phyloP scores from a whole-genome alignment of 2,797 vertebrate species.

The Mycteria americana region DNA sequence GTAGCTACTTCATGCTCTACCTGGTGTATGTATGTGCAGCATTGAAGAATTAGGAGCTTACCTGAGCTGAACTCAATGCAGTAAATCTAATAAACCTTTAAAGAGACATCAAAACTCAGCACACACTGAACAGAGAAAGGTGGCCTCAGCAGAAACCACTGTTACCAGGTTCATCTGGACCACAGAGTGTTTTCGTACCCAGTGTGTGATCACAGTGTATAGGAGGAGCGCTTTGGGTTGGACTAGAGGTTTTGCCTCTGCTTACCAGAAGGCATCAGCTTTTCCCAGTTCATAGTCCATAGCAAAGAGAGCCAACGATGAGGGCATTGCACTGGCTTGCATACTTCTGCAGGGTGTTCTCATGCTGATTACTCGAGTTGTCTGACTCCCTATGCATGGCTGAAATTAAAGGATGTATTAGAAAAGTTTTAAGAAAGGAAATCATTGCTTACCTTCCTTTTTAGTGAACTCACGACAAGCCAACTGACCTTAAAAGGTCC shows the following conservation, averaged over 20 bases:
- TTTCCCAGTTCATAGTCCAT: background rate
- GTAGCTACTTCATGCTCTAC: background rate
- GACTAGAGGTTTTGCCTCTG: background rate
- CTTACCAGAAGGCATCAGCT: background rate
- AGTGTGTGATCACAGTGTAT: fast-evolving
- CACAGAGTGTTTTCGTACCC: fast-evolving
- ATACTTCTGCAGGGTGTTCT: background rate
- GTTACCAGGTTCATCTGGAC: background rate
- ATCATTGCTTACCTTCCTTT: background rate
- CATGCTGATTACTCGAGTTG: fast-evolving
- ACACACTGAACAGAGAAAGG: background rate
- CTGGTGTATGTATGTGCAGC: background rate
- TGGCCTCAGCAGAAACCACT: background rate
- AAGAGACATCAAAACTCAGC: background rate
- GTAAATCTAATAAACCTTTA: background rate
- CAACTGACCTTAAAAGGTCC: background rate
- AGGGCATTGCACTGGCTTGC: background rate
- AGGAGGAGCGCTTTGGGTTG: background rate
- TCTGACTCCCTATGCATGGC: background rate
- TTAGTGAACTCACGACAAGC: background rate
- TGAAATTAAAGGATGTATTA: background rate
- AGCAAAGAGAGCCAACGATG: background rate
- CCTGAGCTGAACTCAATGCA: background rate
- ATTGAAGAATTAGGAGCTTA: background rate
- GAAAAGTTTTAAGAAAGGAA: background rate